Conservation (phyloP, 2,888 invertebrate genomes). For the Cryptophagus acutangulus region DNA sequence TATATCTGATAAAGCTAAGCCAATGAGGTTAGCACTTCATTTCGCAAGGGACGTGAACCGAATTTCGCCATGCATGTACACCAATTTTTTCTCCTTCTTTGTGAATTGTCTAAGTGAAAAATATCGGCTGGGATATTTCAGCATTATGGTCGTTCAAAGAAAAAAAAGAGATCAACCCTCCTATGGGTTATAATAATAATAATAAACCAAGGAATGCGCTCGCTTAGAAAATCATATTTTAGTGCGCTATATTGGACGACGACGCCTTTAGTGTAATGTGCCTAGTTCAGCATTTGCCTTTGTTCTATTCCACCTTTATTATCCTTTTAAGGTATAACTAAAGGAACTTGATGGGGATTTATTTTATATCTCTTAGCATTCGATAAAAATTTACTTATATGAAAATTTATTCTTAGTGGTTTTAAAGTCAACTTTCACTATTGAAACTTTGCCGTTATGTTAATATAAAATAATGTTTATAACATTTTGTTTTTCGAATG, state of each 20-base stretch:
- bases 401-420: no score
- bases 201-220: slow-evolving; percentile 1
- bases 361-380: no score
- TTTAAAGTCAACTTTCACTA: no score
- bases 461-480: no score
- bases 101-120: background rate
- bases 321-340: background rate
- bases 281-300: slow-evolving; percentile 1
- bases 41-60: slow-evolving; percentile 4
- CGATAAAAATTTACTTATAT: no score
- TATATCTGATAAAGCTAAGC: slow-evolving; percentile 5
- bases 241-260: background rate
- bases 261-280: background rate
- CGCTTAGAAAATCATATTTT: slow-evolving; percentile 1
- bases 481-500: no score
- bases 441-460: no score
- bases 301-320: background rate
- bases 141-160: no score
- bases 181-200: no score
- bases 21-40: slow-evolving; percentile 6
- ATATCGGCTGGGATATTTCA: background rate
- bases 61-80: slow-evolving; percentile 1
- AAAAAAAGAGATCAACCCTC: background rate
- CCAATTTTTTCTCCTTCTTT: no score
- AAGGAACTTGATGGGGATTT: background rate